Base-by-base conservation (phyloP, 2,888 invertebrate genomes). In the Rotaria magnacalcarata region DNA sequence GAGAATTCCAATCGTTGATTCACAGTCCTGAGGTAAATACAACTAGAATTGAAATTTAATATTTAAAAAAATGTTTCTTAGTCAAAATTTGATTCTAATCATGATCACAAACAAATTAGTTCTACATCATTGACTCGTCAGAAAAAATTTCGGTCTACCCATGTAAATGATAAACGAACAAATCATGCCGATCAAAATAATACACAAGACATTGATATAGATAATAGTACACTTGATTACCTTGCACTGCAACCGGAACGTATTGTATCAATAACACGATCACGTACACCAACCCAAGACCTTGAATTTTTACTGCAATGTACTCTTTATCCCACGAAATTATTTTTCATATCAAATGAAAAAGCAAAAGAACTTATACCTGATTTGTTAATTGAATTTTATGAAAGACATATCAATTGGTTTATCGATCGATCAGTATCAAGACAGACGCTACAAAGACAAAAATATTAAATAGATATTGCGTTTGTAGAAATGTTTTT, bases 401-500 rank as follows among this genome's bases (percentile, higher is more conserved):
- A 80, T 47, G 80, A 80, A 80, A 21, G 80, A 80, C 80, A 80
- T 47, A 80, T 80, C 8, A 47, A 80, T 47, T 80, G 80, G 80
- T 80, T 80, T 80, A 80, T 67, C 19, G 67, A 67, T 67, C 67
- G 67, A 19, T 34, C 67, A 67, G 34, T 34, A 34, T 34, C 34
- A 34, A 67, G 34, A 67, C 41, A 41, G 19, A 67, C 14, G 14
- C 0, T 2, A 7, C 34, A 67, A 34, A 34, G 19, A 41, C 67
- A 2, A 67, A 67, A 67, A 41, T 67, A 19, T 41, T 67, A 34
- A 19, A 67, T 67, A 67, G 2, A 67, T 34, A 19, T 41, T 27
- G 11, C 8, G n/a, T 60, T 34, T 54, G 21, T 54, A 21, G 10
- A 21, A 54, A 21, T 52, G 5, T 16, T 52, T 67, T 34, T 34